Conservation (phyloP, 2,797 vertebrate species). For the Mareca penelope region DNA sequence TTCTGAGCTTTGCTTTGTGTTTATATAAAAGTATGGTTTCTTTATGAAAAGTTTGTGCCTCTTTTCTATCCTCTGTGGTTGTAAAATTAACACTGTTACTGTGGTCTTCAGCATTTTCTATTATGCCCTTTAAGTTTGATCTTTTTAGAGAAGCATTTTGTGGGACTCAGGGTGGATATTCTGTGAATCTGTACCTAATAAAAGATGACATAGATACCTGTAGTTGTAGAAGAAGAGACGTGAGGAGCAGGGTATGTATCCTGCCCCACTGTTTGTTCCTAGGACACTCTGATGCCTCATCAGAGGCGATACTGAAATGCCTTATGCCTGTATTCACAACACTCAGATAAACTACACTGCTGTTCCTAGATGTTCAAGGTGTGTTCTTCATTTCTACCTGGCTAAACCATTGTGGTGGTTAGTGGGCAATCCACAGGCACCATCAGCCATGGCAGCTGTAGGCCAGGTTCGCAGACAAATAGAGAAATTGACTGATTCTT, state of each 20-base stretch:
- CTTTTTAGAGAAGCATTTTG: background rate
- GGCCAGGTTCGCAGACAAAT: background rate
- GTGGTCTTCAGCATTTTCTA: background rate
- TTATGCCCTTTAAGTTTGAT: background rate
- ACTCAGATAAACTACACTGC: background rate
- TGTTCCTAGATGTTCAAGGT: background rate
- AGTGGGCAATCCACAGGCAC: background rate
- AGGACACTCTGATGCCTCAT: background rate
- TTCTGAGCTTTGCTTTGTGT: background rate
- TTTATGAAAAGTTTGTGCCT: slow-evolving; percentile 23
- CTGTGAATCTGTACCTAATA: background rate
- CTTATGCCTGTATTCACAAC: background rate
- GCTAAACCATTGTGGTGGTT: background rate
- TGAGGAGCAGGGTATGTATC: background rate
- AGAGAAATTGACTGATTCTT: background rate
- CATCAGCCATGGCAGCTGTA: background rate
- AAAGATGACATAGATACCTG: background rate
- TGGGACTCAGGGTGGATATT: background rate
- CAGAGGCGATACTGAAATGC: background rate
- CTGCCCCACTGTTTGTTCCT: background rate
- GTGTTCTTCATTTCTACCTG: background rate
- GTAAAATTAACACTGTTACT: slow-evolving; percentile 18
- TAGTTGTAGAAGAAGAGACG: background rate
- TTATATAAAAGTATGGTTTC: background rate
- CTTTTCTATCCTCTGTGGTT: background rate